Percentiles rank a stretch among this genome's conserved stretches.
Evolutionary conservation across 2,888 invertebrate genomes (phyloP).

Genomic region (Steinernema scapterisci): DNA sequence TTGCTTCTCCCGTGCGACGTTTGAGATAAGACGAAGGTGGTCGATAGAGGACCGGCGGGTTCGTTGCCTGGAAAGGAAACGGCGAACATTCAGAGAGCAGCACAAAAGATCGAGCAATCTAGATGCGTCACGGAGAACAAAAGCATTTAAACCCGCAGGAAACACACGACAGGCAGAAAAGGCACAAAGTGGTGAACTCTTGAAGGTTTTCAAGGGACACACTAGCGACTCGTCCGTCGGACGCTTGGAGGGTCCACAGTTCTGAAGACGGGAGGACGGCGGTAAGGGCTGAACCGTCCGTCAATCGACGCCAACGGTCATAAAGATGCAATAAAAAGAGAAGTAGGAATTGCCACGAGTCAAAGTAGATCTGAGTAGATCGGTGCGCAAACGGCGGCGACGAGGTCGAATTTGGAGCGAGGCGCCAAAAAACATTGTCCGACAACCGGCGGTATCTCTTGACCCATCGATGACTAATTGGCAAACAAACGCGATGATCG

Average conservation of each 20-base stretch:
- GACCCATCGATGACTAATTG: constrained; percentile 3
- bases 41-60: constrained; percentile 12
- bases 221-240: no score
- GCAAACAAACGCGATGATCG: not conserved
- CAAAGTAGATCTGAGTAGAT: not conserved
- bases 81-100: not conserved
- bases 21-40: constrained; percentile 24
- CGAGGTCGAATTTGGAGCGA: not conserved
- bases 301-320: not conserved
- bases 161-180: not conserved
- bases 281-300: not conserved
- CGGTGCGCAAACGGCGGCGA: not conserved
- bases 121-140: constrained; percentile 2
- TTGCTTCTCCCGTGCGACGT: constrained; percentile 27
- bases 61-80: constrained; percentile 15
- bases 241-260: not conserved
- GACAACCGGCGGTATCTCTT: not conserved
- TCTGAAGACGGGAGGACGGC: not conserved
- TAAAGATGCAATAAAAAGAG: constrained; percentile 25
- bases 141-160: not conserved
- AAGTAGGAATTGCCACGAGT: not conserved
- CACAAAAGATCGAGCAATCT: not conserved
- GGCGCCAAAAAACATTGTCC: constrained; percentile 7
- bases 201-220: no score
- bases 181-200: not conserved